Conservation (phyloP, 1,140 invertebrate species). For the Drosophila repletoides region DNA sequence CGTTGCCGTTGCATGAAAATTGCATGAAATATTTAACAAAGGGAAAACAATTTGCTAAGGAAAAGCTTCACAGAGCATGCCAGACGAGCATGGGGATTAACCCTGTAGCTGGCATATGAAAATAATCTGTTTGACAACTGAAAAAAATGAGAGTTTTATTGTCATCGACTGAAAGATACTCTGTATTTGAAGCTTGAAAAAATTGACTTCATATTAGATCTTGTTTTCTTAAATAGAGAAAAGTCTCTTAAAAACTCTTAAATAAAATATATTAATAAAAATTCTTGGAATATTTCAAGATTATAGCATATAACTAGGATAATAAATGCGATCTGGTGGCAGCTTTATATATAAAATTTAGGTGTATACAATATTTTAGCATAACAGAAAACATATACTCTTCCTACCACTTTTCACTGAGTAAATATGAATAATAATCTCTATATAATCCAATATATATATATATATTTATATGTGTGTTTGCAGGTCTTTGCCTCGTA, state of each 20-base stretch:
- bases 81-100: conserved; percentile 49
- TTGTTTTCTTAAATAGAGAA: too few species aligned
- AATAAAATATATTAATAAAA: too few species aligned
- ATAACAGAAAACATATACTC: too few species aligned
- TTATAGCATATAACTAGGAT: too few species aligned
- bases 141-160: conserved; percentile 1
- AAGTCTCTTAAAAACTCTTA: too few species aligned
- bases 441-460: neutral
- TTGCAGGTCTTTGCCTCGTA: conserved; percentile 92
- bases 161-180: too few species aligned
- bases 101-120: conserved; percentile 25
- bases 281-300: too few species aligned
- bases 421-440: neutral
- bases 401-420: neutral
- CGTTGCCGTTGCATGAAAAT: conserved; percentile 33
- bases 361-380: too few species aligned
- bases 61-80: conserved; percentile 57
- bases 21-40: conserved; percentile 74
- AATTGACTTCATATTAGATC: too few species aligned
- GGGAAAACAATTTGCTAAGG: conserved; percentile 30
- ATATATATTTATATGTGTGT: neutral
- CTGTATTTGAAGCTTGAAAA: too few species aligned
- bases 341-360: too few species aligned
- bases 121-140: conserved; percentile 25
- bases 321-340: too few species aligned